A percentile compares a stretch with the other conserved stretches of the same genome.
phyloP scores from a whole-genome alignment of 1,140 invertebrate genomes.

The Polypedilum pembai region DNA sequence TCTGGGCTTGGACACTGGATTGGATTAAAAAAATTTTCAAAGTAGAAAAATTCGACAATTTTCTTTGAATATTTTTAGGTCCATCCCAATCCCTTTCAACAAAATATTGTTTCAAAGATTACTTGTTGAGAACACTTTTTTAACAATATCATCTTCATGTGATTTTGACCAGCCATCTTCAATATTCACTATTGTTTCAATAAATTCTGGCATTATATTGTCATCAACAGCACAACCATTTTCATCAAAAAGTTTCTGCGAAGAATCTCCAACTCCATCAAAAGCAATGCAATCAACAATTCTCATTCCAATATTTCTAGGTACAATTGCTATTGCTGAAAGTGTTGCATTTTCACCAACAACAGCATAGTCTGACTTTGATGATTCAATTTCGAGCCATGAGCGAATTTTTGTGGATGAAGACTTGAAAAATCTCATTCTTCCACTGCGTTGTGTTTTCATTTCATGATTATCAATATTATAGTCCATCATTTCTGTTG shows the following conservation, averaged over 20 bases:
- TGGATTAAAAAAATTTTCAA: too few species aligned
- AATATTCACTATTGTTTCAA: conserved; percentile 27
- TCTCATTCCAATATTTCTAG: conserved; percentile 59
- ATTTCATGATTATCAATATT: conserved; percentile 30
- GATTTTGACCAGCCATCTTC: conserved; percentile 44
- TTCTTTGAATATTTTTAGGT: too few species aligned
- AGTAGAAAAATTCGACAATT: too few species aligned
- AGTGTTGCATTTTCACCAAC: conserved; percentile 64
- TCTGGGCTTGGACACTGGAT: too few species aligned
- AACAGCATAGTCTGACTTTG: conserved; percentile 48
- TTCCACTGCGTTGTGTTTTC: conserved; percentile 37
- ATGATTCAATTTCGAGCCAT: conserved; percentile 59
- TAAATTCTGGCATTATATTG: conserved; percentile 41
- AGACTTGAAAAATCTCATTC: conserved; percentile 35
- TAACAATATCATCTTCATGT: conserved; percentile 41
- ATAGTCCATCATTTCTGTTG: conserved; percentile 40
- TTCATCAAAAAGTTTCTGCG: conserved; percentile 60
- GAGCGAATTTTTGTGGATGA: conserved; percentile 44
- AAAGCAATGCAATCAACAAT: conserved; percentile 65
- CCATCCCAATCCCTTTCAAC: too few species aligned
- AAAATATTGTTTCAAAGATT: neutral
- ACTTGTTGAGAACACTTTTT: conserved; percentile 36
- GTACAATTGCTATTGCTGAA: conserved; percentile 58
- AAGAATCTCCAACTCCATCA: conserved; percentile 61
- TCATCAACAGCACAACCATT: conserved; percentile 64